Percentiles rank a stretch among this genome's conserved stretches.
phyloP scores from a whole-genome alignment of 1,140 invertebrate genomes.

The Drosophila sp. region DNA sequence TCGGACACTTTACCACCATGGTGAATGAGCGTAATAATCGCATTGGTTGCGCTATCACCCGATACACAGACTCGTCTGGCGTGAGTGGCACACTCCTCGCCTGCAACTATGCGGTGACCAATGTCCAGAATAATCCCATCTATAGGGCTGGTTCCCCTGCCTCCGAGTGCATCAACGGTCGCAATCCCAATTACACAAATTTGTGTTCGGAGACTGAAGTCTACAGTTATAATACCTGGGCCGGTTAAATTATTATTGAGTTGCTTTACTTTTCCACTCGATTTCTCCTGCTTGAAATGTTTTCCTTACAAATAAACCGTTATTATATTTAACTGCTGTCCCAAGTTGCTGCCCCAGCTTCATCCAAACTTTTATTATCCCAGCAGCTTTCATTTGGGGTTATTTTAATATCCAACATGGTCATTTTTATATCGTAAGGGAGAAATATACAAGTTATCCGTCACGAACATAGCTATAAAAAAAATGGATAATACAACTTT shows the following conservation, averaged over 20 bases:
- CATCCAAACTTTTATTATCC: neutral
- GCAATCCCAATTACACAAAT: conserved; percentile 62
- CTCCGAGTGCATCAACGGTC: conserved; percentile 55
- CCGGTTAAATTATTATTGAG: conserved; percentile 9
- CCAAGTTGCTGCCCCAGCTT: neutral
- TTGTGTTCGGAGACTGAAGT: conserved; percentile 56
- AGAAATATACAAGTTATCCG: neutral
- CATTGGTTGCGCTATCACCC: conserved; percentile 62
- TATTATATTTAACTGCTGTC: neutral
- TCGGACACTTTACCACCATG: conserved; percentile 75
- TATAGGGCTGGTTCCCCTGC: conserved; percentile 62
- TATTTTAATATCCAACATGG: neutral
- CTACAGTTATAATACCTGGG: conserved; percentile 70
- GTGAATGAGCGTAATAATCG: conserved; percentile 66
- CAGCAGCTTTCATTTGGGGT: neutral
- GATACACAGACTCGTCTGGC: conserved; percentile 55
- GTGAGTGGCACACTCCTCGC: conserved; percentile 54
- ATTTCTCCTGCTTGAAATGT: neutral
- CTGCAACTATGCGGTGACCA: conserved; percentile 75
- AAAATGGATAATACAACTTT: no score
- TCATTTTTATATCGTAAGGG: conserved; percentile 7
- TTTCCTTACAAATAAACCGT: neutral
- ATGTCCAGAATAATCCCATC: conserved; percentile 62
- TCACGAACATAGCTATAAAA: neutral
- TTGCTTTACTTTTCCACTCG: conserved; percentile 6